phyloP scores from a whole-genome alignment of 2,113 vertebrate species.

The Tetrao urogallus region DNA sequence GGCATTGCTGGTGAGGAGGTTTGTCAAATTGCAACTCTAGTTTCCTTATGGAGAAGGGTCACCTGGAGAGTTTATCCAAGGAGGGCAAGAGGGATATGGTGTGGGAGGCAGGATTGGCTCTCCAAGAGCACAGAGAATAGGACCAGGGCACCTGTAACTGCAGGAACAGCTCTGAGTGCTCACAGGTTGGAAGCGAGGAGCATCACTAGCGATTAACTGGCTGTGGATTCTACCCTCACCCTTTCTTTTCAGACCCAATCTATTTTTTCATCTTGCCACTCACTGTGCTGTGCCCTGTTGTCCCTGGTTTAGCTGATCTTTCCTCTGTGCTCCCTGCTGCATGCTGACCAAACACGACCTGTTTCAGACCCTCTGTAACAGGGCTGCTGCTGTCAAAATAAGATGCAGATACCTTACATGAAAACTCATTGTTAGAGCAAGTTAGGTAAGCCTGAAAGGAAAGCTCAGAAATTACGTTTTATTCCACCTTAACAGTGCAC shows the following conservation, averaged over 20 bases:
- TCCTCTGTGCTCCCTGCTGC: not conserved
- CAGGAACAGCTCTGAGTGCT: not conserved
- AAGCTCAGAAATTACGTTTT: not conserved
- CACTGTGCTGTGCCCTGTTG: not conserved
- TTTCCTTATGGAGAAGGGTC: not conserved
- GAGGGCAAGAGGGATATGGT: not conserved
- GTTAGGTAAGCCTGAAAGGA: not conserved
- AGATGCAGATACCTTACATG: not conserved
- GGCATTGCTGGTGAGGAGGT: not conserved
- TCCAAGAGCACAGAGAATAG: not conserved
- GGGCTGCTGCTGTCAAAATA: not conserved
- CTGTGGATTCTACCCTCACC: not conserved
- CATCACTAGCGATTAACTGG: not conserved
- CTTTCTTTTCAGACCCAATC: not conserved
- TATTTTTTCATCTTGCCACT: not conserved
- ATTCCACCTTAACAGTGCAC: not conserved
- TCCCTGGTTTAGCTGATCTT: not conserved
- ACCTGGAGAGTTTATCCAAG: not conserved
- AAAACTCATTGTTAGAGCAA: not conserved
- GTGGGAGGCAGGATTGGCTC: not conserved
- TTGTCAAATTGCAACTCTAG: not conserved
- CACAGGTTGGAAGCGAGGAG: not conserved
- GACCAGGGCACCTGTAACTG: not conserved
- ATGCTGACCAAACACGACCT: not conserved
- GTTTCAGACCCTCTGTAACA: not conserved